phyloP scores from a whole-genome alignment of 2,888 invertebrate species.

The Biston betularia region DNA sequence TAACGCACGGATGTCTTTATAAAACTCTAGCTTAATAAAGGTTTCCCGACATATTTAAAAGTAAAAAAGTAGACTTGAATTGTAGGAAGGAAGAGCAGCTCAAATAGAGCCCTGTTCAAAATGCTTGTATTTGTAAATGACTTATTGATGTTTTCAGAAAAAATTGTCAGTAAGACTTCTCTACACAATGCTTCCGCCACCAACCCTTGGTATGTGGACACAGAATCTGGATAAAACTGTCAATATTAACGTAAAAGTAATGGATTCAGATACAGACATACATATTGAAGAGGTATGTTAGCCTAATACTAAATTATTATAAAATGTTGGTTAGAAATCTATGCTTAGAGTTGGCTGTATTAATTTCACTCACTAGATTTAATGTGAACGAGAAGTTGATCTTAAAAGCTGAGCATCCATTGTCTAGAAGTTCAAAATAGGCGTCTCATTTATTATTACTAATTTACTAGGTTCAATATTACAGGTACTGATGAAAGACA shows the following conservation, averaged over 20 bases:
- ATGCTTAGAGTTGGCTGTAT: no score
- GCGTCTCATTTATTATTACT: background rate
- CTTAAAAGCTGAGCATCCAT: background rate
- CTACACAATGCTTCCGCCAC: background rate
- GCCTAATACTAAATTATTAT: no score
- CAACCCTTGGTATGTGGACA: background rate
- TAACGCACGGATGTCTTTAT: no score
- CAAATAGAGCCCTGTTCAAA: background rate
- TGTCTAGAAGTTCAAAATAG: background rate
- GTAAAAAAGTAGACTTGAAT: no score
- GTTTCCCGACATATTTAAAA: no score
- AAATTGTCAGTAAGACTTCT: background rate
- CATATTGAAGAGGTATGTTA: background rate
- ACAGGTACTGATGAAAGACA: background rate
- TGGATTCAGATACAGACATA: background rate
- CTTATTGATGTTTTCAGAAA: background rate
- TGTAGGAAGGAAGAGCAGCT: no score
- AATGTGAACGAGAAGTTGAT: no score
- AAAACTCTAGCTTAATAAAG: no score
- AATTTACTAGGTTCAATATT: background rate
- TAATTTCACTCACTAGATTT: no score
- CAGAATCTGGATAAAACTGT: background rate
- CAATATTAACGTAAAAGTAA: background rate
- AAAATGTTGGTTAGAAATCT: no score
- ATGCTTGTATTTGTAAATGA: no score